Base-by-base conservation (phyloP, 2,888 invertebrate species). In the Apamea epomidion region DNA sequence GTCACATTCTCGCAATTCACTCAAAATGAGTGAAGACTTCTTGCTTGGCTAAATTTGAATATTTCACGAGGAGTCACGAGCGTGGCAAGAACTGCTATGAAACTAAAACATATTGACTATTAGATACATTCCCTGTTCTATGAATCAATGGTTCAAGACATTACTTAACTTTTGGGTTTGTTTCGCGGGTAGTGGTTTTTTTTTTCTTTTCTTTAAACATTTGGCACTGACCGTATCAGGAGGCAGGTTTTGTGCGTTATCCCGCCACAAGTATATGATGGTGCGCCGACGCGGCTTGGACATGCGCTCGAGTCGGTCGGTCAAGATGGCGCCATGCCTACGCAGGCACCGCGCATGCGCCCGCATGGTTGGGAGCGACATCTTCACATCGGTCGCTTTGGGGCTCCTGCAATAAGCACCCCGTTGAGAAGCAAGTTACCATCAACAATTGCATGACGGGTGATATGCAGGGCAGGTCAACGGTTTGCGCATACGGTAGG, bases 311-410 rank as follows among this genome's bases (percentile, higher is more conserved):
- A 97, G 89, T 0, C 96, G 93, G 71, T 96, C 96, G 0, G 95
- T 95, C 14, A 96, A 93, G 37, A 95, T 93, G 0, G 94, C 93
- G 2, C 94, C 94, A 88, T 96, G 94, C 0, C 91, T 92, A 2
- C 94, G 93, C 68, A 97, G 88, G 85, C 97, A 97, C 2, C 94
- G 92, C 0, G 94, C 93, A 83, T 97, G 95, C 25, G 94, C 93
- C 2, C 92, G 90, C 82, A 89, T 81, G 12, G 93, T 91, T 0
- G 92, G 91, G 67, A 87, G 90, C 1, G 93, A 87, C 89, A 95
- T 69, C 86, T 95, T 95, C 73, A 96, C 94, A 83, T 96, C 95
- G 0, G 96, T 95, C 4, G 94, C 96, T 88, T 95, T 96, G n/a
- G 96, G 95, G 62, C 94, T 93, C 85, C 96, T 96, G 88, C 8